Evolutionary conservation across 1,140 invertebrate species (phyloP).

Genomic region (Artemia franciscana): DNA sequence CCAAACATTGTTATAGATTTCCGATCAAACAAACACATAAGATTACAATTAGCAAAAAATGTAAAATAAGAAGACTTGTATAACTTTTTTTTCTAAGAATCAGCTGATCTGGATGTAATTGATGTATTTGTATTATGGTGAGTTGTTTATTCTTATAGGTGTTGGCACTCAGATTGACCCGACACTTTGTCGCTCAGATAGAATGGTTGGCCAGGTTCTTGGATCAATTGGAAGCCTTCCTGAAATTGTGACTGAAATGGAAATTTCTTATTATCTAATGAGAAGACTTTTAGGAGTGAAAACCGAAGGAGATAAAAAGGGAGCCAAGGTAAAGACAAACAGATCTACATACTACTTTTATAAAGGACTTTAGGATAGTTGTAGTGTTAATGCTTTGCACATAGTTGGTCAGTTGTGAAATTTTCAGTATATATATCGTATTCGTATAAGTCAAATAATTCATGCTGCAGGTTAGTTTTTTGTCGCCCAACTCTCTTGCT

Average conservation of each 20-base stretch:
- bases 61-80: no score
- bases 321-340: constrained; percentile 65
- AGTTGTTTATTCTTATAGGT: constrained; percentile 27
- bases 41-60: no score
- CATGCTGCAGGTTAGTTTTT: no score
- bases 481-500: no score
- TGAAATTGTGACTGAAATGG: constrained; percentile 90
- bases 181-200: constrained; percentile 86
- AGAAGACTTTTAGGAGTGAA: constrained; percentile 85
- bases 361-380: not conserved
- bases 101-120: no score
- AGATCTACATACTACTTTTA: constrained; percentile 1
- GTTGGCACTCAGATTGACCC: constrained; percentile 99
- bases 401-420: not conserved
- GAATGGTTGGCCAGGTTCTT: constrained; percentile 90
- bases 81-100: no score
- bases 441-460: no score
- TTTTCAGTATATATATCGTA: constrained; percentile 1
- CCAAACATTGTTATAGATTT: no score
- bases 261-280: constrained; percentile 92
- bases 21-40: no score
- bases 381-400: not conserved
- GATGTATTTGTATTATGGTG: no score
- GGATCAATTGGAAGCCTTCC: constrained; percentile 91
- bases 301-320: constrained; percentile 97